phyloP scores from a whole-genome alignment of 2,888 invertebrate species.

The Poecilobothrus nobilitatus region DNA sequence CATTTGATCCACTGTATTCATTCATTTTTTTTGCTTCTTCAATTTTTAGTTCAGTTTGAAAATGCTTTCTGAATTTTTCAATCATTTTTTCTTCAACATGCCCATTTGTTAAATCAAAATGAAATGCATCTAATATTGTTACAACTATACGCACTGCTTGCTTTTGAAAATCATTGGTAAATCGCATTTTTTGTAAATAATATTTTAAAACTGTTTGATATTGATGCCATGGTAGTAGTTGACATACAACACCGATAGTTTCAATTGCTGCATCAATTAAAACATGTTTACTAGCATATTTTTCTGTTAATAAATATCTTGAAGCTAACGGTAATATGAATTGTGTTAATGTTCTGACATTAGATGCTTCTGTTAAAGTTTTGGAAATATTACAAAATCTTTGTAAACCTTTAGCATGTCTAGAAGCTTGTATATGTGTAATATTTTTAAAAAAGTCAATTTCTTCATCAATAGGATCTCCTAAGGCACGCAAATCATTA shows the following conservation, averaged over 20 bases:
- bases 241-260: slow-evolving; percentile 65
- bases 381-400: slow-evolving; percentile 62
- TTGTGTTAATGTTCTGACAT: slow-evolving; percentile 65
- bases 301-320: slow-evolving; percentile 68
- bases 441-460: slow-evolving; percentile 93
- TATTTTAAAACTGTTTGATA: slow-evolving; percentile 74
- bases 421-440: slow-evolving; percentile 76
- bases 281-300: slow-evolving; percentile 66
- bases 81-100: slow-evolving; percentile 31
- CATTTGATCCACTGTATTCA: slow-evolving; percentile 28
- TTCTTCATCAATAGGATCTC: slow-evolving; percentile 63
- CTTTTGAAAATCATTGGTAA: slow-evolving; percentile 67
- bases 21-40: slow-evolving; percentile 25
- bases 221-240: slow-evolving; percentile 78
- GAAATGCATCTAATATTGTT: slow-evolving; percentile 80
- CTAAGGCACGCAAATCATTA: slow-evolving; percentile 58
- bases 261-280: slow-evolving; percentile 80
- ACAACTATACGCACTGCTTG: slow-evolving; percentile 70
- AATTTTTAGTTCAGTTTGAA: slow-evolving; percentile 22
- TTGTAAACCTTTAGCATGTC: slow-evolving; percentile 72
- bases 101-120: slow-evolving; percentile 73
- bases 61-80: slow-evolving; percentile 27
- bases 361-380: slow-evolving; percentile 52
- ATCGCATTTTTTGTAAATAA: slow-evolving; percentile 68
- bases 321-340: slow-evolving; percentile 79